Percentiles rank a stretch among this genome's conserved stretches.
Evolutionary conservation across 2,113 vertebrate genomes (phyloP).

Genomic region (Leptosomus discolor): DNA sequence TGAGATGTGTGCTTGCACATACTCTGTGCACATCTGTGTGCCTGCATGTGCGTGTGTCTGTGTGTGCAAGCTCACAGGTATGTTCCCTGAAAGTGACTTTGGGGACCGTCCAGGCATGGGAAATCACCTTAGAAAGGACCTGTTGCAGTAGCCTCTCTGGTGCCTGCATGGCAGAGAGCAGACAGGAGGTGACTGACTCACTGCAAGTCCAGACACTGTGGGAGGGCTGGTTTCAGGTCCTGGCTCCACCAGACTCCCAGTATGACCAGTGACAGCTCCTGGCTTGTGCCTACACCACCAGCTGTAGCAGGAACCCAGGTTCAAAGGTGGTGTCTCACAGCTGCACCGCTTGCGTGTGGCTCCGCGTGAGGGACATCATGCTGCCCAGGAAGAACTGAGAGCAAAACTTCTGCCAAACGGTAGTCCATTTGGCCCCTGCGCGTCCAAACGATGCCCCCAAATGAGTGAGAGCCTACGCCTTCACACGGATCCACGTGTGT

Average conservation of each 20-base stretch:
- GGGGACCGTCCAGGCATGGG: background rate
- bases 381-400: background rate
- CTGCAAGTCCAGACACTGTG: background rate
- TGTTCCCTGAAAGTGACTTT: background rate
- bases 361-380: background rate
- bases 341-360: background rate
- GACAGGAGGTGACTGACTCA: background rate
- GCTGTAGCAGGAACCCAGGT: background rate
- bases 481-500: accelerated
- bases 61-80: accelerated
- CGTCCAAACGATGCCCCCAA: background rate
- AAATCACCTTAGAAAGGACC: background rate
- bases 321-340: background rate
- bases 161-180: background rate
- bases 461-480: background rate
- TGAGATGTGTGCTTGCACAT: background rate
- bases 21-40: background rate
- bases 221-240: background rate
- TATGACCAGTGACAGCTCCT: background rate
- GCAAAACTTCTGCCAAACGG: background rate
- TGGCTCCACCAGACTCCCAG: background rate
- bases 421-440: accelerated
- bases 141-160: background rate
- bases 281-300: background rate
- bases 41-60: accelerated